phyloP scores from a whole-genome alignment of 1,140 invertebrate species.

The Dendrolimus kikuchii region DNA sequence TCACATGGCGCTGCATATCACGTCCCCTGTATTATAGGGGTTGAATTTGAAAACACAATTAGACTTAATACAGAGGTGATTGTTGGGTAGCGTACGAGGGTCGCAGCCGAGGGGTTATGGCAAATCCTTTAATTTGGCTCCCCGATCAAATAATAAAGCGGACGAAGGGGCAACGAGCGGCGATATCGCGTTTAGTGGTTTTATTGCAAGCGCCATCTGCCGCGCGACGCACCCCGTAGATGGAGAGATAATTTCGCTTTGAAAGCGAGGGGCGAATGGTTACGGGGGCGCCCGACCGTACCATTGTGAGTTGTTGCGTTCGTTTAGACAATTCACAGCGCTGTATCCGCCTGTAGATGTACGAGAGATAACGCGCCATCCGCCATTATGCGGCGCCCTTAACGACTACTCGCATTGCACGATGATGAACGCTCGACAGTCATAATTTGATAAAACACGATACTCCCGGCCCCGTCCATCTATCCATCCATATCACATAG shows the following conservation, averaged over 20 bases:
- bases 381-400: conserved; percentile 45
- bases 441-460: conserved; percentile 38
- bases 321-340: conserved; percentile 59
- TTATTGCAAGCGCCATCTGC: conserved; percentile 71
- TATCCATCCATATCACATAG: too few relatives aligned
- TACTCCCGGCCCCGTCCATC: conserved; percentile 2
- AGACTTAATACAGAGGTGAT: conserved; percentile 72
- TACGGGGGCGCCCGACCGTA: conserved; percentile 25
- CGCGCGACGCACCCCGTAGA: conserved; percentile 45
- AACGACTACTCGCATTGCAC: conserved; percentile 32
- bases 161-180: conserved; percentile 50
- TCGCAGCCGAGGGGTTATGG: conserved; percentile 58
- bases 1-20: conserved; percentile 42
- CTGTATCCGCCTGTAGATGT: conserved; percentile 48
- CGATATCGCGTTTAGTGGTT: conserved; percentile 71
- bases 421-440: conserved; percentile 35
- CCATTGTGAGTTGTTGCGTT: conserved; percentile 54
- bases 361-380: conserved; percentile 33
- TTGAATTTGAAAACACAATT: conserved; percentile 71
- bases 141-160: conserved; percentile 69
- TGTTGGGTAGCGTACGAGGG: conserved; percentile 52
- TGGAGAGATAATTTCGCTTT: conserved; percentile 68
- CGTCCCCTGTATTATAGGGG: conserved; percentile 53
- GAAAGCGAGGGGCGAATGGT: conserved; percentile 34
- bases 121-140: conserved; percentile 72